Percentiles rank a stretch among this genome's conserved stretches.
Evolutionary conservation across 2,113 vertebrate species (phyloP).

Genomic region (Synodontis membranacea): DNA sequence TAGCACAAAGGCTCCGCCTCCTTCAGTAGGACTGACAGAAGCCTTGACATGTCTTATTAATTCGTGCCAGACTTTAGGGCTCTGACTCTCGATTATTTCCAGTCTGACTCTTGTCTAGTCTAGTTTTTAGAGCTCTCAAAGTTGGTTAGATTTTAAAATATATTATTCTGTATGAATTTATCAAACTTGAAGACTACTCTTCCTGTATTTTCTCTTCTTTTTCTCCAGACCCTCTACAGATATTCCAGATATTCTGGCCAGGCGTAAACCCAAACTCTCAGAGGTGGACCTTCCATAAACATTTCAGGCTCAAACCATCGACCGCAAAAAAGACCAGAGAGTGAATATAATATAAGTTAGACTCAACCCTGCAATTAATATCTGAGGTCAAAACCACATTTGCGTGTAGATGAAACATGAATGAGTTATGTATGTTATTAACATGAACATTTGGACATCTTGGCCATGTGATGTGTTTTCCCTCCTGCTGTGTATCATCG

Average conservation of each 20-base stretch:
- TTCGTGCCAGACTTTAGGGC: neutral
- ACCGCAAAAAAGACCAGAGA: neutral
- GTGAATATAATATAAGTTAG: neutral
- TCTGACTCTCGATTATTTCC: neutral
- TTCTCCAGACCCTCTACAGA: slow-evolving; percentile 68
- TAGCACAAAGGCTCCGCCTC: neutral
- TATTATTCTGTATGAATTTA: neutral
- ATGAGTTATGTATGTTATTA: neutral
- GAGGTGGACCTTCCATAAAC: slow-evolving; percentile 64
- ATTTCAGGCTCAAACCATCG: slow-evolving; percentile 38
- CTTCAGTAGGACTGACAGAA: neutral
- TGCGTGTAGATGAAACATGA: neutral
- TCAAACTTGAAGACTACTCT: neutral
- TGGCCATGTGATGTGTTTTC: neutral
- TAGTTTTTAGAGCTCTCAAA: neutral
- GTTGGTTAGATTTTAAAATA: neutral
- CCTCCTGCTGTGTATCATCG: neutral
- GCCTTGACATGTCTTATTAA: neutral
- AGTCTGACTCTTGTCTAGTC: neutral
- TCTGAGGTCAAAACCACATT: neutral
- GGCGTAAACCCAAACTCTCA: slow-evolving; percentile 65
- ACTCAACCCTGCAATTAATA: neutral
- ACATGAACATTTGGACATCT: neutral
- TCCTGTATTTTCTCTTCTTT: neutral
- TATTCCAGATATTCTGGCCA: slow-evolving; percentile 71